Conservation (phyloP, 2,888 invertebrate genomes). For the Cactoblastis cactorum region DNA sequence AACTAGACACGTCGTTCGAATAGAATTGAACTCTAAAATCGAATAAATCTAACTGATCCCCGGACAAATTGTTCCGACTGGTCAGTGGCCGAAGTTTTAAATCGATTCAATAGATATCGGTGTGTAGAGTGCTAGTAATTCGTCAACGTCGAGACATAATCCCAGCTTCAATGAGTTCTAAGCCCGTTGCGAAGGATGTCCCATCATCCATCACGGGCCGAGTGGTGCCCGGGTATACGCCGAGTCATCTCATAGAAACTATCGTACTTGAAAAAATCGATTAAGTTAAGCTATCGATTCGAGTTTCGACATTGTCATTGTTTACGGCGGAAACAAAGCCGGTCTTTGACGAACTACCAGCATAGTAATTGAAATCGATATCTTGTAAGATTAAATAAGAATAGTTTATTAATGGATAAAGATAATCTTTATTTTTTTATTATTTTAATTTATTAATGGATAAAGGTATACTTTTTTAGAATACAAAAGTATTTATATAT, state of each 20-base stretch:
- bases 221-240: slow-evolving; percentile 38
- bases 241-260: slow-evolving; percentile 46
- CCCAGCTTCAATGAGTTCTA: slow-evolving; percentile 70
- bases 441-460: background rate
- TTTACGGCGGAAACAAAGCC: slow-evolving; percentile 13
- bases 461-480: background rate
- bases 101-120: slow-evolving; percentile 69
- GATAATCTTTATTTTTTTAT: too few relatives aligned
- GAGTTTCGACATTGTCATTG: slow-evolving; percentile 14
- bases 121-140: slow-evolving; percentile 62
- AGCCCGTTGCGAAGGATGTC: slow-evolving; percentile 61
- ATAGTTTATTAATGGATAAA: background rate
- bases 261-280: slow-evolving; percentile 38
- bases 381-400: background rate
- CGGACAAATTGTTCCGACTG: slow-evolving; percentile 36
- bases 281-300: slow-evolving; percentile 36
- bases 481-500: too few relatives aligned
- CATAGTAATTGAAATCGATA: slow-evolving; percentile 37
- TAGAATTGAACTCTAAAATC: slow-evolving; percentile 11
- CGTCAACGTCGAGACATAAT: slow-evolving; percentile 74
- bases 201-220: slow-evolving; percentile 65
- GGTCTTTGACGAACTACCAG: slow-evolving; percentile 2
- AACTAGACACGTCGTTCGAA: slow-evolving; percentile 13
- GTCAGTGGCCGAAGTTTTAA: slow-evolving; percentile 56
- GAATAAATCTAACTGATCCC: slow-evolving; percentile 33